Evolutionary conservation across 2,797 vertebrate species (phyloP).

Genomic region (Sternotherus odoratus): DNA sequence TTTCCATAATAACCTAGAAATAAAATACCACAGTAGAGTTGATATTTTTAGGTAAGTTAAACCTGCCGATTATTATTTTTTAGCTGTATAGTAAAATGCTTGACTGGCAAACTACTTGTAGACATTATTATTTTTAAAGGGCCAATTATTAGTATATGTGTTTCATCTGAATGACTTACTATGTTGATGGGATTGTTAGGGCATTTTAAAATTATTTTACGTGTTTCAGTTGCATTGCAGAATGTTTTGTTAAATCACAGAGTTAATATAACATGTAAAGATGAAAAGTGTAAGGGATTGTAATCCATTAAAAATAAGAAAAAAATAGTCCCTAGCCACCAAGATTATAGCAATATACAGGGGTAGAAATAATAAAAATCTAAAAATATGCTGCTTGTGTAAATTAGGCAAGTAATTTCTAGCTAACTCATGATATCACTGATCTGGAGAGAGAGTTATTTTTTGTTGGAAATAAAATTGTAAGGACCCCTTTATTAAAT

Average conservation of each 20-base stretch:
- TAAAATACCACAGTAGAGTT: background rate
- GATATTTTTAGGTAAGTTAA: slow-evolving; percentile 63
- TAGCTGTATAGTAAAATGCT: background rate
- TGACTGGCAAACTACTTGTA: background rate
- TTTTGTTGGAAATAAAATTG: background rate
- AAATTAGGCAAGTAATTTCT: slow-evolving; percentile 16
- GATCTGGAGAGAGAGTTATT: background rate
- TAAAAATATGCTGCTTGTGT: slow-evolving; percentile 14
- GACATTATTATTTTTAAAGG: background rate
- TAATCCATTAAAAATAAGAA: background rate
- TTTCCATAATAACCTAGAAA: background rate
- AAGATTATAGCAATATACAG: background rate
- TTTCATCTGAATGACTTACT: background rate
- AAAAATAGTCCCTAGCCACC: background rate
- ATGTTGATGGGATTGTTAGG: background rate
- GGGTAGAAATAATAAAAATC: background rate
- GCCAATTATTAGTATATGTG: background rate
- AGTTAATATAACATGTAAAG: background rate
- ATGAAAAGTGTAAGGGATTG: background rate
- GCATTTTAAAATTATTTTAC: background rate
- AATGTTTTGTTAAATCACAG: background rate
- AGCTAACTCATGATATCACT: background rate
- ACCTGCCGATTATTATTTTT: background rate
- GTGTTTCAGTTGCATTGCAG: background rate
- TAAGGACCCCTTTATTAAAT: background rate